Percentiles rank a stretch among this genome's conserved stretches.
phyloP scores from a whole-genome alignment of 2,888 invertebrate genomes.

The Zaprionus bogoriensis region DNA sequence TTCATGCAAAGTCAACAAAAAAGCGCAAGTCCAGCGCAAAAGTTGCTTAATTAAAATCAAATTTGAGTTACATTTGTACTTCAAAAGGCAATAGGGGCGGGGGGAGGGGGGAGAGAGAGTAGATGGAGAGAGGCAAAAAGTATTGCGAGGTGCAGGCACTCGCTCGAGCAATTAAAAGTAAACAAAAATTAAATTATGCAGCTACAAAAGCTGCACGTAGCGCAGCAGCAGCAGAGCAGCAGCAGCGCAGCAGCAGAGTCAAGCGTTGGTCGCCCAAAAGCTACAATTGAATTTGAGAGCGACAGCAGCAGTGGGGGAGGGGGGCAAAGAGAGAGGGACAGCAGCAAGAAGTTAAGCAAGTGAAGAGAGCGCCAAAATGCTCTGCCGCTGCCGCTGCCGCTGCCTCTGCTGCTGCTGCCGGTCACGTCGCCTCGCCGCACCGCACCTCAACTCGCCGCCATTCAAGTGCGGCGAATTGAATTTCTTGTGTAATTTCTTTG shows the following conservation, averaged over 20 bases:
- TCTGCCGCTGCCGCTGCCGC: slow-evolving; percentile 40
- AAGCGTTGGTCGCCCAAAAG: slow-evolving; percentile 33
- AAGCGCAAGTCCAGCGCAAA: slow-evolving; percentile 12
- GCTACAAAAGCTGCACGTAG: slow-evolving; percentile 56
- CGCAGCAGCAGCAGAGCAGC: slow-evolving; percentile 4
- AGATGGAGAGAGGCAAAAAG: not conserved
- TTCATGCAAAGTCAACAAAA: slow-evolving; percentile 18
- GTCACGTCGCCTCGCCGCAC: slow-evolving; percentile 35
- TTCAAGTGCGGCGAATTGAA: slow-evolving; percentile 76
- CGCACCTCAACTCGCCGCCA: slow-evolving; percentile 28
- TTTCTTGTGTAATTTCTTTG: slow-evolving; percentile 29
- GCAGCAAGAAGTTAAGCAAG: not conserved
- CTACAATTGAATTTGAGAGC: slow-evolving; percentile 66
- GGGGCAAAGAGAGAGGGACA: not conserved
- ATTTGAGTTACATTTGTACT: slow-evolving; percentile 42
- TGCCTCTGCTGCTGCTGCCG: slow-evolving; percentile 41
- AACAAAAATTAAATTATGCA: slow-evolving; percentile 80
- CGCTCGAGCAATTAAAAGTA: slow-evolving; percentile 74
- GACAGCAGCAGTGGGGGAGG: slow-evolving; percentile 1
- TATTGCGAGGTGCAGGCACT: not conserved
- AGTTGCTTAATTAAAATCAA: slow-evolving; percentile 52
- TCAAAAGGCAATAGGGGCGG: slow-evolving; percentile 5
- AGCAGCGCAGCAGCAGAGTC: slow-evolving; percentile 1
- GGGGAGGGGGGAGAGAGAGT: not conserved
- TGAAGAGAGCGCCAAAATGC: too few relatives aligned